A percentile compares a stretch with the other conserved stretches of the same genome.
phyloP scores from a whole-genome alignment of 2,888 invertebrate species.

The Tanypteryx hageni region DNA sequence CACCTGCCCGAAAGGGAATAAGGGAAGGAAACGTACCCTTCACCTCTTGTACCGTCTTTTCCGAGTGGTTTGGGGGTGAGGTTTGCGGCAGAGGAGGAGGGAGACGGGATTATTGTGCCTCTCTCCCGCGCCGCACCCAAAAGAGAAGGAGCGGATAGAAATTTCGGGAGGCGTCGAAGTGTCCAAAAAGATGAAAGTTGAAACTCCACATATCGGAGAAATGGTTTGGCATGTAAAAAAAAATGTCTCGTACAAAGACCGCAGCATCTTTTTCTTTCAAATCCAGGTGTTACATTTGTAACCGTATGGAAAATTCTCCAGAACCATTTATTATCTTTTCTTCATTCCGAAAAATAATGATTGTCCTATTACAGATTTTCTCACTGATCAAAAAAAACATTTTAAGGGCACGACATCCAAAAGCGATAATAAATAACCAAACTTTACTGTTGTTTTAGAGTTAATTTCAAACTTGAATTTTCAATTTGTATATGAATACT shows the following conservation, averaged over 20 bases:
- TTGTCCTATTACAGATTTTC: background rate
- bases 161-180: background rate
- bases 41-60: background rate
- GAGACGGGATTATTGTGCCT: background rate
- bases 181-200: background rate
- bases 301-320: background rate
- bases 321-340: background rate
- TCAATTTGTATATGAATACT: no score
- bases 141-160: background rate
- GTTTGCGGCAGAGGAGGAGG: background rate
- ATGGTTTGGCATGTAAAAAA: background rate
- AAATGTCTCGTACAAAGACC: background rate
- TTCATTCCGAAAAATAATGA: background rate
- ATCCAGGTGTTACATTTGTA: background rate
- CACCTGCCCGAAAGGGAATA: constrained; percentile 33
- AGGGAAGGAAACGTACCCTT: background rate
- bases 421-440: no score
- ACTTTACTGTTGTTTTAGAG: no score
- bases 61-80: background rate
- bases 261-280: background rate
- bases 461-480: no score
- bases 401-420: no score
- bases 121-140: background rate
- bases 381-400: background rate
- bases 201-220: background rate